phyloP scores from a whole-genome alignment of 2,888 invertebrate species.

The Sphaerolaimus hirsutus region DNA sequence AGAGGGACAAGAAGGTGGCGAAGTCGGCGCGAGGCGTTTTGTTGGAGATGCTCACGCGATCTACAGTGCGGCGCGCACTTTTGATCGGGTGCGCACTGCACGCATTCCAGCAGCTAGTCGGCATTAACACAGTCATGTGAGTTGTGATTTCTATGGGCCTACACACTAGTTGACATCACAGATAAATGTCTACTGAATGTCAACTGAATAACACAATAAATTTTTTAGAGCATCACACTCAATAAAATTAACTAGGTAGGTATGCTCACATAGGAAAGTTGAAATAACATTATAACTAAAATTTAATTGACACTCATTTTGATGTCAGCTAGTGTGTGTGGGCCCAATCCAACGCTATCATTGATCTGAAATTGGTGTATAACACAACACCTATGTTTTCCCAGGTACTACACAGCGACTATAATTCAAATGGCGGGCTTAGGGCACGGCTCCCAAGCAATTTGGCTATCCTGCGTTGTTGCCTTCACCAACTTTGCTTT shows the following conservation, averaged over 20 bases:
- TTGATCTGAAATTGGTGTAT: background rate
- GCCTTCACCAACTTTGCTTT: conserved; percentile 31
- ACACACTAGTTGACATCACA: too few species aligned
- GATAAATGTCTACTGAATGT: too few species aligned
- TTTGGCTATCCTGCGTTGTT: conserved; percentile 31
- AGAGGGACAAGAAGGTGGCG: background rate
- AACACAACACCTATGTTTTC: conserved; percentile 1
- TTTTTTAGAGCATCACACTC: too few species aligned
- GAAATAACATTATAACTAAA: too few species aligned
- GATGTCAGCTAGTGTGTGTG: too few species aligned
- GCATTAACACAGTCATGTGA: conserved; percentile 33
- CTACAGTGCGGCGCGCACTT: conserved; percentile 19
- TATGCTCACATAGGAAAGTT: too few species aligned
- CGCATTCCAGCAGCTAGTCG: conserved; percentile 31
- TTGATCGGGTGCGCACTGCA: conserved; percentile 31
- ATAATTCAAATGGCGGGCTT: conserved; percentile 32
- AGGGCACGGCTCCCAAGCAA: conserved; percentile 26
- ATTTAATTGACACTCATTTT: too few species aligned
- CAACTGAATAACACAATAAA: too few species aligned
- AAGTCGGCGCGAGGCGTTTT: conserved; percentile 4
- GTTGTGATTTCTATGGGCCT: conserved; percentile 13
- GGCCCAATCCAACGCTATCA: background rate
- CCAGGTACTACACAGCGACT: conserved; percentile 35
- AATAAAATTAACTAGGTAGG: too few species aligned
- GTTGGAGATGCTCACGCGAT: background rate